These are phyloP conservation scores for Crotalus helleri DNA, from an alignment of 2,113 vertebrate species.

Conservation along the genomic window DNA sequence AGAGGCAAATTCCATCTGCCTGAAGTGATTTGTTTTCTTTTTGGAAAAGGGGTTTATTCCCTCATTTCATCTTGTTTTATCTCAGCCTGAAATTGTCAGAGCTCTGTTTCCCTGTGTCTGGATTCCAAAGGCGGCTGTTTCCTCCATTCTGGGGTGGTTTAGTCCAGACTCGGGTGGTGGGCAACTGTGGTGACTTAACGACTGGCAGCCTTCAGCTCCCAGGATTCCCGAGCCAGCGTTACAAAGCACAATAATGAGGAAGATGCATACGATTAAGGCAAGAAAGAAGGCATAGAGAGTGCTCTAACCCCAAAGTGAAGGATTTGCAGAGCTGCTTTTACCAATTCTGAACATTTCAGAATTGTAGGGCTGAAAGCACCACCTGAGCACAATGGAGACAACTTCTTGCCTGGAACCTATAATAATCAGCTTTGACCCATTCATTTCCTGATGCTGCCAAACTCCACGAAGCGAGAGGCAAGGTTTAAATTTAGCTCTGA, in stretches of 20 bases:
- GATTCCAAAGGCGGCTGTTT: not conserved
- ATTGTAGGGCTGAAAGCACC: not conserved
- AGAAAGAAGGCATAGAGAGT: not conserved
- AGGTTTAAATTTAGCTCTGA: constrained; percentile 30
- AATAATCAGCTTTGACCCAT: constrained; percentile 21
- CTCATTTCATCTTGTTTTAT: not conserved
- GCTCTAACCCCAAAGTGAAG: not conserved
- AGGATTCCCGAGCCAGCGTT: not conserved
- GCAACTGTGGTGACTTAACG: not conserved
- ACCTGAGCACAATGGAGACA: not conserved
- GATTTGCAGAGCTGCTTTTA: not conserved
- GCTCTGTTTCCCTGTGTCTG: not conserved
- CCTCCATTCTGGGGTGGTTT: not conserved
- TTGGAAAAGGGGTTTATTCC: not conserved
- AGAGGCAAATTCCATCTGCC: not conserved
- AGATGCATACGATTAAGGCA: not conserved
- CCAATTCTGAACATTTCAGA: not conserved
- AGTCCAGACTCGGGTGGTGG: no score
- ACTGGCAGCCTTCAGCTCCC: not conserved
- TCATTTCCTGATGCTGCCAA: constrained; percentile 30
- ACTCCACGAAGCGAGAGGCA: constrained; percentile 1
- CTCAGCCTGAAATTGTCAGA: no score
- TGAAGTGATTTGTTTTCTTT: not conserved
- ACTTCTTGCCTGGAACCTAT: constrained; percentile 7
- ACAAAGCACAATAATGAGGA: not conserved